Conservation (phyloP, 2,888 invertebrate genomes). For the Nemotelus nigrinus region DNA sequence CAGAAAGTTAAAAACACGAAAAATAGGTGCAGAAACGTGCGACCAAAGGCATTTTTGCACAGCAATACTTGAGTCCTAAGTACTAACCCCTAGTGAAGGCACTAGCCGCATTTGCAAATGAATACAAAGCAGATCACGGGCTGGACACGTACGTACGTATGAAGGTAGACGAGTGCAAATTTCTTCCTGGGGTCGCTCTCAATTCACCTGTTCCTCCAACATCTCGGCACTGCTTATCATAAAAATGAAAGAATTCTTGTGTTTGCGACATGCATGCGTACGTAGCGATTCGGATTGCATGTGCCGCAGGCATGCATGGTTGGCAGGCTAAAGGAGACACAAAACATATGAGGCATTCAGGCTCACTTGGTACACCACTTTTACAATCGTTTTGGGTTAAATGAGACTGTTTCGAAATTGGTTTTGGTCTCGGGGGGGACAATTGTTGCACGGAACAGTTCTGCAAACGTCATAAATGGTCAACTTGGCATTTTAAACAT, state of each 20-base stretch:
- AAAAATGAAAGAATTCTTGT: too few species aligned
- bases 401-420: constrained; percentile 16
- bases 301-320: not conserved
- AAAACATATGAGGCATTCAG: not conserved
- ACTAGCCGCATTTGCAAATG: too few species aligned
- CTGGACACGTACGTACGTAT: too few species aligned
- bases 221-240: too few species aligned
- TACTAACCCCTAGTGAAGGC: not conserved
- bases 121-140: too few species aligned
- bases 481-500: constrained; percentile 29
- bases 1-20: not conserved
- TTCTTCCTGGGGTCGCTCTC: too few species aligned
- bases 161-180: too few species aligned
- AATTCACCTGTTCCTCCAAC: too few species aligned
- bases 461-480: constrained; percentile 17
- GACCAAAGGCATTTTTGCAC: too few species aligned
- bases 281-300: too few species aligned
- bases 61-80: not conserved
- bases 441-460: constrained; percentile 16
- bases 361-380: not conserved
- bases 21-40: not conserved
- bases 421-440: not conserved
- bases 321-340: not conserved
- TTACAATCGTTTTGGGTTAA: not conserved
- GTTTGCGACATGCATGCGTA: too few species aligned